Percentiles rank a stretch among this genome's conserved stretches.
phyloP scores from a whole-genome alignment of 2,888 invertebrate genomes.

The Drosophila monieri region DNA sequence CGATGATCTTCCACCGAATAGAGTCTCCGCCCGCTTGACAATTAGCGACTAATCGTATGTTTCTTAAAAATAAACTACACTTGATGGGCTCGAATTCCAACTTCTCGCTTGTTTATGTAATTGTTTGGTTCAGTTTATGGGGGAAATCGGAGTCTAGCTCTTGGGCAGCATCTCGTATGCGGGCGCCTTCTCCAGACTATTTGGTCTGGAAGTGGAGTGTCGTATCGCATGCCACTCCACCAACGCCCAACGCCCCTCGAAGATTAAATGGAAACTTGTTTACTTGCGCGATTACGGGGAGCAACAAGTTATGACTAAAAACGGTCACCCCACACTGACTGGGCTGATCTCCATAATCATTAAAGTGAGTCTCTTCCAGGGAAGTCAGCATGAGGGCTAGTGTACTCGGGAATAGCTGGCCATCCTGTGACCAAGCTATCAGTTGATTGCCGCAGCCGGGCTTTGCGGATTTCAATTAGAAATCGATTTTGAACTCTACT shows the following conservation, averaged over 20 bases:
- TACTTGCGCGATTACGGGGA: conserved; percentile 4
- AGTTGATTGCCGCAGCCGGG: conserved; percentile 3
- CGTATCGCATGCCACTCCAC: conserved; percentile 17
- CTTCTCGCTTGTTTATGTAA: conserved; percentile 17
- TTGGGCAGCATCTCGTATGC: conserved; percentile 7
- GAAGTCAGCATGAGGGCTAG: not conserved
- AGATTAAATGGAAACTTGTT: conserved; percentile 22
- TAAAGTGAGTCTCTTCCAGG: not conserved
- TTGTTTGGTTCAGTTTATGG: conserved; percentile 1
- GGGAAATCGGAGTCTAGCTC: conserved; percentile 11
- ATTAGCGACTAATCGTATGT: conserved; percentile 27
- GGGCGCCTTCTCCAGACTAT: conserved; percentile 22
- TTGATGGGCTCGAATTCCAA: conserved; percentile 18
- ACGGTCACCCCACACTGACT: not conserved
- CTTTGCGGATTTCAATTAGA: conserved; percentile 16
- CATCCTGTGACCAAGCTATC: conserved; percentile 14
- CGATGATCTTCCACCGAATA: conserved; percentile 12
- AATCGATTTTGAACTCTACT: conserved; percentile 22
- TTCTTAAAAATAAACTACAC: conserved; percentile 25
- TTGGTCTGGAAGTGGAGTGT: not conserved
- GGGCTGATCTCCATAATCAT: conserved; percentile 15
- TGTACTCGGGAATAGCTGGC: not conserved
- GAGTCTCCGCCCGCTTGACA: conserved; percentile 32
- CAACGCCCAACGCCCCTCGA: conserved; percentile 9
- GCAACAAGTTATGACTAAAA: conserved; percentile 9